Evolutionary conservation across 2,888 invertebrate genomes (phyloP), one percentile per base, ranked within the genome.

Genomic region (Leptopterna dolabrata): DNA sequence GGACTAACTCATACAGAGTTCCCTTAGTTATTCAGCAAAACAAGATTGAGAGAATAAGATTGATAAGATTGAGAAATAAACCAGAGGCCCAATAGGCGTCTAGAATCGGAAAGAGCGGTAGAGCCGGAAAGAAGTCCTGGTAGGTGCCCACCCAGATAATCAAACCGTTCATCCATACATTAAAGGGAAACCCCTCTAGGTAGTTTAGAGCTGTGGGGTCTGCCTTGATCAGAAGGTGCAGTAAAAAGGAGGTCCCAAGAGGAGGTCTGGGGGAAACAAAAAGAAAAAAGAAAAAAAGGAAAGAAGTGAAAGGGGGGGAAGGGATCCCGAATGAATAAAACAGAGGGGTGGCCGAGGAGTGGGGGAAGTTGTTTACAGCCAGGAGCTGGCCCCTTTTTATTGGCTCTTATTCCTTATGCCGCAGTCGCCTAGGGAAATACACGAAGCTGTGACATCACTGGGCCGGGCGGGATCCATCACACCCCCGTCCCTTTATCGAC

Each of bases 361-460:
- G 19, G 82, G 83, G 24, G 45, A 36, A 43, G 73, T 88, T 88
- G 87, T 88, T 88, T 88, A 88, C 88, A 83, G 76, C 84, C 30
- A 16, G 63, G 71, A 29, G 76, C 24, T 55, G 63, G 78, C 36
- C 86, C 87, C 88, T 88, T 88, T 88, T 88, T 88, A 88, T 88
- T 87, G 88, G 88, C 88, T 87, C 87, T 88, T 88, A 88, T 88
- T 87, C 88, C 87, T 88, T 88, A 88, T 88, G 88, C 88, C 88
- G 84, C 88, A 88, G 88, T 76, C 81, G 87, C 81, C 82, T 76
- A 36, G 83, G 87, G 86, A 86, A 86, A 86, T 86, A 86, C 86
- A 55, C 71, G 86, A 70, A 71, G 83, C 70, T 86, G 86, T 86
- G 86, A 86, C 86, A 86, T 78, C 80, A 86, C 83, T 81, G 55